Percentiles rank a stretch among this genome's conserved stretches.
phyloP scores from a whole-genome alignment of 2,113 vertebrate species.

The Varanus salvator region DNA sequence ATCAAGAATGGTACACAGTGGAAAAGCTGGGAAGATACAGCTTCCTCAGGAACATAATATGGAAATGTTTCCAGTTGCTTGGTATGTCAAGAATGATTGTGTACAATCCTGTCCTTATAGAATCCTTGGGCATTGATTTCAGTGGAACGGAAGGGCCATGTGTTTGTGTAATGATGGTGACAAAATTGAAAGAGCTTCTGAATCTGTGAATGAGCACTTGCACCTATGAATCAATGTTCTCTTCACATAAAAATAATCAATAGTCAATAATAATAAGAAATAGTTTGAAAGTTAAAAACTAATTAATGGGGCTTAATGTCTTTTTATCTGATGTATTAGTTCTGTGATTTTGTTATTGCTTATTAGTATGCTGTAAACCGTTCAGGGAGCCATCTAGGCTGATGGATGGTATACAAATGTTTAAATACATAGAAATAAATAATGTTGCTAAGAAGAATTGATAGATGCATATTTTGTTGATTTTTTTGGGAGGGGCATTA shows the following conservation, averaged over 20 bases:
- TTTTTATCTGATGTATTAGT: too few relatives aligned
- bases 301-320: not conserved
- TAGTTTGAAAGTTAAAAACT: not conserved
- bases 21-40: not conserved
- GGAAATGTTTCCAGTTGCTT: constrained; percentile 5
- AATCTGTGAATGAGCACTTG: constrained; percentile 13
- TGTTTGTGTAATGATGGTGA: constrained; percentile 31
- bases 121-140: constrained; percentile 40
- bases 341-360: too few relatives aligned
- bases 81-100: not conserved
- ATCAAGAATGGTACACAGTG: not conserved
- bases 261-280: not conserved
- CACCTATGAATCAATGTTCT: not conserved
- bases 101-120: not conserved
- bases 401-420: too few relatives aligned
- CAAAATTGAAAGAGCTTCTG: not conserved
- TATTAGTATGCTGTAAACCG: too few relatives aligned
- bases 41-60: not conserved
- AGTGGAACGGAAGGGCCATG: not conserved
- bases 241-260: not conserved
- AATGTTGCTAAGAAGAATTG: not conserved
- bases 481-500: not conserved
- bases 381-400: too few relatives aligned
- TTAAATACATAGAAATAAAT: too few relatives aligned
- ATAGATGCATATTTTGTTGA: not conserved